Base-by-base conservation (phyloP, 23 tunicate genomes). In the Diplosoma virens region DNA sequence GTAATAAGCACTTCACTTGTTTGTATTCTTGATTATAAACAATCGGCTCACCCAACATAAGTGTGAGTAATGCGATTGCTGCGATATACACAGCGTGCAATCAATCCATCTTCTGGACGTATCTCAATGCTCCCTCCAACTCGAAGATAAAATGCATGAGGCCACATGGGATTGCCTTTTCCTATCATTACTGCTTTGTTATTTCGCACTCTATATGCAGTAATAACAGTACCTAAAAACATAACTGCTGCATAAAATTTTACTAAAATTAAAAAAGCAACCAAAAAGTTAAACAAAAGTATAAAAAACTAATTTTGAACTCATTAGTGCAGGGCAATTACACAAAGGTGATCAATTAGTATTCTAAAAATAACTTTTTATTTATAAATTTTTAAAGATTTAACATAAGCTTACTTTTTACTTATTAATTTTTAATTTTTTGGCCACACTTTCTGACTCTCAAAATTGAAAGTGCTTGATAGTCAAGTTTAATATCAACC, bases 121-220 rank as follows among this genome's bases (percentile, higher is more conserved):
- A 95, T 11, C 0, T 59, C 88, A 37, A 95, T 81, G 0, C 55
- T 33, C 1, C 96, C 99, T 0, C 99, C 99, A 35, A 95, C 88
- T 0, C 99, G 83, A 21, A 93, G 75, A 63, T 55, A 95, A 76
- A 95, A 95, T 47, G 99, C 96, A 33, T 95, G 94, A 4, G 99
- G 99, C 99, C 99, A 95, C 66, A 81, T 71, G 50, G 99, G 99
- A 35, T 95, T 95, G 60, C 99, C 99, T 47, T 95, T 95, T 32
- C 99, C 99, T 25, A 95, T 95, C 99, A 95, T 95, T 17, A 81
- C 71, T 28, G 30, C 46, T 1, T 75, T 32, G 20, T 77, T 85
- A 47, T 71, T 22, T 1, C 93, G 66, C 30, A 52, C 27, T n/a
- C 99, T 60, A 69, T 95, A 95, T 9, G 86, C 99, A 35, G 96